Evolutionary conservation across 2,888 invertebrate species (phyloP).

Genomic region (Lagria hirta): DNA sequence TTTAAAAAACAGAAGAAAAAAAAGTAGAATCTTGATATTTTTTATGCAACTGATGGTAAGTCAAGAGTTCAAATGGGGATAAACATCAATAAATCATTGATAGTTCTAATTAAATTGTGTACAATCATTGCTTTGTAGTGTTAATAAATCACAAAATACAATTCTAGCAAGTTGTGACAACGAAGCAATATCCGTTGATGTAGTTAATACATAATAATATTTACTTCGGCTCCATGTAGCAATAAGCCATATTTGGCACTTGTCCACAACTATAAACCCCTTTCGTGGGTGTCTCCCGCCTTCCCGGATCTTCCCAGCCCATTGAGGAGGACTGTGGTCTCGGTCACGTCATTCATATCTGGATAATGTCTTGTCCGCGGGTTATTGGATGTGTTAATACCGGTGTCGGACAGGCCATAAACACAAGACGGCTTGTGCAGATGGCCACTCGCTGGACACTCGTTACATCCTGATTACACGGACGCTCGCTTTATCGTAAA

Average conservation of each 20-base stretch:
- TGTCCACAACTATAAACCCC: conserved; percentile 21
- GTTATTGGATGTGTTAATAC: conserved; percentile 57
- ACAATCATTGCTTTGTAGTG: too few species aligned
- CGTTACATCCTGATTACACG: conserved; percentile 52
- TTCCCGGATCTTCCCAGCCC: conserved; percentile 13
- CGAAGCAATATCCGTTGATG: too few species aligned
- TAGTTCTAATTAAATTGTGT: too few species aligned
- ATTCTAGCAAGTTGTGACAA: too few species aligned
- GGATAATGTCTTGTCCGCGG: conserved; percentile 53
- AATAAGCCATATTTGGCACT: conserved; percentile 18
- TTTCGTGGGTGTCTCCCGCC: conserved; percentile 5
- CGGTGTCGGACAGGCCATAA: conserved; percentile 54
- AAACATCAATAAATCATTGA: too few species aligned
- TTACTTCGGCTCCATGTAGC: conserved; percentile 10
- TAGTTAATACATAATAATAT: conserved; percentile 18
- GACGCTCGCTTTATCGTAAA: conserved; percentile 22
- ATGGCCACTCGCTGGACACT: conserved; percentile 49
- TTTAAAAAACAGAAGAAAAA: too few species aligned
- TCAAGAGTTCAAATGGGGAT: too few species aligned
- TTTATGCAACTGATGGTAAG: too few species aligned
- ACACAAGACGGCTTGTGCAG: conserved; percentile 54
- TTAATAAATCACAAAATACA: too few species aligned
- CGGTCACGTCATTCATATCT: conserved; percentile 56
- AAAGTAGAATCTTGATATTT: too few species aligned
- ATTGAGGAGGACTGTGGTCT: conserved; percentile 36